Evolutionary conservation across 2,888 invertebrate species (phyloP).

Genomic region (Thyatira batis): DNA sequence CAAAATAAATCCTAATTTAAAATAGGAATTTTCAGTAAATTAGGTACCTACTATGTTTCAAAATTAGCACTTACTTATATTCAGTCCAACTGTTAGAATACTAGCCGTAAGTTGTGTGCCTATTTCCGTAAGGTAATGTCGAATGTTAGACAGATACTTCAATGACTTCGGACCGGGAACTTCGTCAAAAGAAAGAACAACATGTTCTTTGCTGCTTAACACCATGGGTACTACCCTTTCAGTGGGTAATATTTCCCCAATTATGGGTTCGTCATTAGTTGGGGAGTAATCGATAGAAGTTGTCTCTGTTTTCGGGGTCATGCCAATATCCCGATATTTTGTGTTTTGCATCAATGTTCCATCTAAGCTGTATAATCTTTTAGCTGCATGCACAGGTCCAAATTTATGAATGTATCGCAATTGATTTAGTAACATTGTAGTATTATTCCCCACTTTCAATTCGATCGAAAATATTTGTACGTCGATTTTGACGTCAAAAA

Average conservation of each 20-base stretch:
- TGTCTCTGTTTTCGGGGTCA: conserved; percentile 15
- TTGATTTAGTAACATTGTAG: conserved; percentile 51
- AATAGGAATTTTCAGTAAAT: neutral
- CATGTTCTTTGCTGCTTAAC: conserved; percentile 54
- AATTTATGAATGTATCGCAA: conserved; percentile 34
- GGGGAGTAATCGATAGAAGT: conserved; percentile 9
- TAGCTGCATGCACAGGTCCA: conserved; percentile 28
- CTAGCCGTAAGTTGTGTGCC: conserved; percentile 84
- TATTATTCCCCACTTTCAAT: conserved; percentile 10
- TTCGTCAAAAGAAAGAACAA: conserved; percentile 81
- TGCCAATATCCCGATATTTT: conserved; percentile 36
- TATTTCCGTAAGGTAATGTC: conserved; percentile 83
- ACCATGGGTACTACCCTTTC: conserved; percentile 57
- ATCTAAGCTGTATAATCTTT: conserved; percentile 31
- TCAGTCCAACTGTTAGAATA: conserved; percentile 74
- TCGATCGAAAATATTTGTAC: conserved; percentile 21
- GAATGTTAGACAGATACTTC: conserved; percentile 81
- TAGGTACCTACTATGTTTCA: neutral
- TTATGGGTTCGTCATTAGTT: conserved; percentile 14
- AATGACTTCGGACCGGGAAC: conserved; percentile 84
- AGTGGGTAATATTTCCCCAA: conserved; percentile 51
- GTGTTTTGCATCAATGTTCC: conserved; percentile 33
- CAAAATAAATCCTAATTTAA: neutral
- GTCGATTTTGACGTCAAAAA: conserved; percentile 1
- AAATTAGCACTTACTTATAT: conserved; percentile 70